Evolutionary conservation across 2,113 vertebrate species (phyloP), one percentile per base, ranked within the genome.

Genomic region (Heterotis niloticus): DNA sequence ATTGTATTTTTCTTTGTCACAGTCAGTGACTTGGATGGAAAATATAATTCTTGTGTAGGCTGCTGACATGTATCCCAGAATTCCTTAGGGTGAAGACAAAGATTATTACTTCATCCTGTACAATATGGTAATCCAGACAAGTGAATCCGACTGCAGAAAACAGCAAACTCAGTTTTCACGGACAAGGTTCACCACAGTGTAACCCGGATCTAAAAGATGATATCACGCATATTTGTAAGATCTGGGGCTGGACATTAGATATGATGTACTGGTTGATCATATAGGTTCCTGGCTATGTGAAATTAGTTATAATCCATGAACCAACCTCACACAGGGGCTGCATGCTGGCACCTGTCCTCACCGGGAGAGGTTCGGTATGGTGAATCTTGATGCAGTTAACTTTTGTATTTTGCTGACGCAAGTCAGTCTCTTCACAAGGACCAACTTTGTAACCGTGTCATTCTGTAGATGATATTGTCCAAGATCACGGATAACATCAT

Each of bases 401-500:
- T 44, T 44, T 69, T 51, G n/a, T 44, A 77, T 12, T 11, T 20
- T 72, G 24, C 5, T 23, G 13, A n/a, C 23, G 44, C n/a, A 5
- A 5, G 34, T 64, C 56, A 67, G 70, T 23, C 56, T 62, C 28
- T 51, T 71, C 28, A 57, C 34, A 51, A 28, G 67, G 77, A 60
- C 66, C 77, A 78, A 78, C 52, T 59, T 69, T 54, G 29, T 57
- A 17, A 28, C 59, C 68, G 23, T 66, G 76, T 78, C 52, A 17
- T 71, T 20, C 56, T 18, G 28, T 56, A 10, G 28, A 69, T 14
- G 10, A 69, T 18, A 14, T 66, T 26, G 56, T 57, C 77, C 44
- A 13, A 23, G 67, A 29, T 17, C 7, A 23, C 16, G 67, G 56
- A 67, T 62, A 56, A 71, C 67, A 62, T 62, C 26, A n/a, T 71